Base-by-base conservation (phyloP, 2,113 vertebrate species). In the Xiphophorus hellerii region DNA sequence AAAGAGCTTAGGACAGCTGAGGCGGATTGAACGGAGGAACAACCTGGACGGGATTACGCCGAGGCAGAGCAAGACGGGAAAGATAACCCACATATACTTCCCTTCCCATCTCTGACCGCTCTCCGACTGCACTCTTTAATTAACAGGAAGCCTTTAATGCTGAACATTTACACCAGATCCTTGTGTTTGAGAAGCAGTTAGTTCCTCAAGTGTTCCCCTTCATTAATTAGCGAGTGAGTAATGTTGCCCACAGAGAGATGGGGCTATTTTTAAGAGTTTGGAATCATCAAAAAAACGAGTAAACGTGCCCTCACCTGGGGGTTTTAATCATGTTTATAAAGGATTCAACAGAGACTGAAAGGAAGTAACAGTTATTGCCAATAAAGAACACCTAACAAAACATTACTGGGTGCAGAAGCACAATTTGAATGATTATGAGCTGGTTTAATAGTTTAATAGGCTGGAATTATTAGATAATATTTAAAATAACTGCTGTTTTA, bases 1-100 rank as follows among this genome's bases (percentile, higher is more conserved):
- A 90, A 92, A 92, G 88, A 91, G 92, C 90, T 93, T 92, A 92
- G 39, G 82, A 83, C 78, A 71, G 89, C 87, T 92, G 92, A 92
- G 90, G 81, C 74, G 79, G 90, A 93, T 92, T 90, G 91, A 77
- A 89, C 69, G 71, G 81, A 79, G 74, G 73, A 88, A 92, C 90
- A 90, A 92, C 89, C 91, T 92, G 91, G 89, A 92, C 80, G 71
- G 89, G 92, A 92, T 93, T 93, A 92, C 74, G 73, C 42, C 2
- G 44, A 78, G 76, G 61, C 62, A 39, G 69, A 73, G 63, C 82
- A 67, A 80, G 89, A 85, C 80, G 0, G 51, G n/a, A 81, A 87
- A 85, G 85, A 63, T 76, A 74, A 69, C 80, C 66, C 83, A 48
- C 78, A 72, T 66, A 79, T 83, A 33, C 31, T 60, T 66, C 64